These are phyloP conservation scores for Actinemys pallida DNA, from an alignment of 2,113 vertebrate genomes.

Conservation along the genomic window DNA sequence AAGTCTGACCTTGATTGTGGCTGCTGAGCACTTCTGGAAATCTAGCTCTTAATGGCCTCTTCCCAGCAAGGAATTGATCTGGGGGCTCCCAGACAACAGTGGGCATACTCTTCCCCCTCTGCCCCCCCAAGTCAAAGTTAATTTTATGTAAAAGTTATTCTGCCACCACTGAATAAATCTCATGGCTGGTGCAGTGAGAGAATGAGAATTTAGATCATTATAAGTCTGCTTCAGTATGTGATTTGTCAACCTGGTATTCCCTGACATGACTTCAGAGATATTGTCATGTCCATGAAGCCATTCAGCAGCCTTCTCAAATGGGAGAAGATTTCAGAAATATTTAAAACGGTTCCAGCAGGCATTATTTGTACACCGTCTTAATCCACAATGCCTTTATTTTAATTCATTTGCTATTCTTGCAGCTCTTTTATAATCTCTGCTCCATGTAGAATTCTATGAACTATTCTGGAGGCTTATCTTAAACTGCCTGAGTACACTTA, in stretches of 20 bases:
- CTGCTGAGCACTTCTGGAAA: neutral
- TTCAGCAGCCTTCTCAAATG: neutral
- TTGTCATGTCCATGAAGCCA: neutral
- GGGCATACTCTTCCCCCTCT: neutral
- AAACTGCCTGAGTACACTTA: slow-evolving; percentile 23
- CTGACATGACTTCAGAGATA: neutral
- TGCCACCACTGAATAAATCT: neutral
- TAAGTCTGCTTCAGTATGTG: neutral
- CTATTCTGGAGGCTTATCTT: slow-evolving; percentile 48
- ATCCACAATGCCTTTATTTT: slow-evolving; percentile 34
- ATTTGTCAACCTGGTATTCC: neutral
- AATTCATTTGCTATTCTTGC: slow-evolving; percentile 10
- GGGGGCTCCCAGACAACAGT: neutral
- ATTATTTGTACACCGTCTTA: neutral
- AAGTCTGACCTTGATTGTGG: neutral
- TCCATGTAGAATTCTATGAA: neutral
- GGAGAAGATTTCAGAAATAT: neutral
- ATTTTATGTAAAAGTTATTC: neutral
- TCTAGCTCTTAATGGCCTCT: neutral
- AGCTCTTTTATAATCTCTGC: slow-evolving; percentile 32
- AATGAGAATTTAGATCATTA: neutral
- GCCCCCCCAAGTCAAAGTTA: neutral
- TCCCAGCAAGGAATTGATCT: neutral
- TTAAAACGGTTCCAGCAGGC: neutral
- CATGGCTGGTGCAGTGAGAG: neutral